Evolutionary conservation across 2,888 invertebrate species (phyloP).

Genomic region (Pseudococcus longispinus): DNA sequence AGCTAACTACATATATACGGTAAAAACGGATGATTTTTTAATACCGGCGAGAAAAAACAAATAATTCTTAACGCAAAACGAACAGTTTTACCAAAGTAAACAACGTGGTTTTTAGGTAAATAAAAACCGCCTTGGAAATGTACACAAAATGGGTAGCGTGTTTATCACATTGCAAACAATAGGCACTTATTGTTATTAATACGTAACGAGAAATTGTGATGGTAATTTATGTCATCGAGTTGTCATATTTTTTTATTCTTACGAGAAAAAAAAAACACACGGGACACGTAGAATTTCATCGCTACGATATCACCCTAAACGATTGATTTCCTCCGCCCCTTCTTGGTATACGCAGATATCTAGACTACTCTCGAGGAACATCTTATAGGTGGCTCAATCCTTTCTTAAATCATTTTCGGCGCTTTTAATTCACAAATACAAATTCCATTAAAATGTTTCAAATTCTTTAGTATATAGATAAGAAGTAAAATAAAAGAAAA

Average conservation of each 20-base stretch:
- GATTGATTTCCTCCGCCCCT: not conserved
- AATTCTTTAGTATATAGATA: constrained; percentile 49
- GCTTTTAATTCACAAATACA: constrained; percentile 49
- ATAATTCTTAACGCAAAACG: constrained; percentile 34
- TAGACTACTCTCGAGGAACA: not conserved
- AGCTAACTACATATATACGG: not conserved
- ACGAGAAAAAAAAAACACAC: not conserved
- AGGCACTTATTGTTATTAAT: constrained; percentile 50
- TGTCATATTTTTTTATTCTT: not conserved
- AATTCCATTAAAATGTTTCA: constrained; percentile 56
- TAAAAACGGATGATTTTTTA: constrained; percentile 19
- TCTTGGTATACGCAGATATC: not conserved
- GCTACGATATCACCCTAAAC: not conserved
- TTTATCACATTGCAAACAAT: constrained; percentile 39
- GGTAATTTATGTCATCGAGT: constrained; percentile 27
- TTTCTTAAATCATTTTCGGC: constrained; percentile 11
- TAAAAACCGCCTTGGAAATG: constrained; percentile 24
- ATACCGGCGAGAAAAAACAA: constrained; percentile 32
- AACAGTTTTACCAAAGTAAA: constrained; percentile 38
- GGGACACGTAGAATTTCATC: not conserved
- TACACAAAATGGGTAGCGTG: constrained; percentile 16
- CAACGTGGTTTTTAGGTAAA: constrained; percentile 33
- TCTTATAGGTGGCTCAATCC: not conserved
- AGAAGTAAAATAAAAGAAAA: constrained; percentile 56
- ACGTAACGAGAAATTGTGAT: constrained; percentile 21